Evolutionary conservation across 2,797 vertebrate genomes (phyloP), one percentile per base, ranked within the genome.

Genomic region (Lophotriccus pileatus): DNA sequence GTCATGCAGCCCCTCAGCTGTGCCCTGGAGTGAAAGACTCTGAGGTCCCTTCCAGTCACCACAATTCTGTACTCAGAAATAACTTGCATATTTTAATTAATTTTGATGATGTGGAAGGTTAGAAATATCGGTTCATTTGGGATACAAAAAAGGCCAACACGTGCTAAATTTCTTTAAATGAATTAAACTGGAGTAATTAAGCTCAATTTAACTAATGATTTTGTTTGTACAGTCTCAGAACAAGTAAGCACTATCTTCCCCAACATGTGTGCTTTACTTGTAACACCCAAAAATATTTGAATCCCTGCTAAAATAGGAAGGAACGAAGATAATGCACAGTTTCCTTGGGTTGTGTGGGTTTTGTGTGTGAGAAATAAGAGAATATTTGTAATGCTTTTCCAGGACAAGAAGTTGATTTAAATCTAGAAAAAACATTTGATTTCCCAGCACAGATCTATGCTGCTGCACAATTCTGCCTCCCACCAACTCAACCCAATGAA

Each of bases 221-320:
- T 90, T 81, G 27, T 70, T 89, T 62, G 19, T 67, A n/a, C 5
- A 36, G 27, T 73, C 39, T 79, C 47, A 56, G 21, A 49, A 21
- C 50, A 85, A 73, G 49, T 16, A 52, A 6, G 10, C 59, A 14
- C 3, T 64, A 2, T 39, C 14, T 41, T 66, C 22, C 6, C 18
- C n/a, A 37, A 23, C 5, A 2, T 1, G 2, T 14, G 27, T 3
- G 0, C 25, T 78, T 6, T 62, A 19, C 10, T 68, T 84, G 12
- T 78, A 21, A 22, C 19, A 34, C 7, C 14, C 25, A 1, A 2
- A 50, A 34, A 66, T 73, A 24, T 58, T 84, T 27, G 49, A 10
- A 52, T 79, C 14, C 11, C 13, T 44, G 13, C 55, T 74, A 43
- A 87, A 84, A 52, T 7, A 44, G 6, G 28, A 9, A 73, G 7